Evolutionary conservation across 1,140 invertebrate species (phyloP).

Genomic region (Sarcophaga peregrina): DNA sequence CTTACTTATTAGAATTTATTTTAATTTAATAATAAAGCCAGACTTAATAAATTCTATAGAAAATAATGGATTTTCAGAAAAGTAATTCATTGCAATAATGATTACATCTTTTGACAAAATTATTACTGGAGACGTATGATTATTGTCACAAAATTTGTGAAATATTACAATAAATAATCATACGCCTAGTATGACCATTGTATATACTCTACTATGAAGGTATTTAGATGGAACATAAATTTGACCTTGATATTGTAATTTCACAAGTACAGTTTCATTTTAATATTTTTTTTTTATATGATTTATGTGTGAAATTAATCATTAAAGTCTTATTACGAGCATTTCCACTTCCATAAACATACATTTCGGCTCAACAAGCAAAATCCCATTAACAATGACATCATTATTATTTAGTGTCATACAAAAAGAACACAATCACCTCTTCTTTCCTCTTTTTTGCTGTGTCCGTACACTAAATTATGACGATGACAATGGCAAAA

Average conservation of each 20-base stretch:
- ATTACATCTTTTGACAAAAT: no score
- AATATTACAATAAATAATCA: no score
- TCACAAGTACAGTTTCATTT: not conserved
- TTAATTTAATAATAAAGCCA: no score
- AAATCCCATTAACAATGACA: not conserved
- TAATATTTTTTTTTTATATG: not conserved
- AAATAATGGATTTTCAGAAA: no score
- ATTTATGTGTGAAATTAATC: not conserved
- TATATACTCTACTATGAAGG: no score
- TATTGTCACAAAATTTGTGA: no score
- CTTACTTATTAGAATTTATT: no score
- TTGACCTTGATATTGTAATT: not conserved
- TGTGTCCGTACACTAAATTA: not conserved
- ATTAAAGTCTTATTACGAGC: not conserved
- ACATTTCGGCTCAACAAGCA: not conserved
- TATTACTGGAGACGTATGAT: no score
- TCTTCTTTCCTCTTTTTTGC: not conserved
- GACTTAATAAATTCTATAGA: no score
- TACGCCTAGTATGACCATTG: no score
- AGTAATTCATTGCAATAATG: no score
- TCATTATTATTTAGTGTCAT: conserved; percentile 1
- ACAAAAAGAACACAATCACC: not conserved
- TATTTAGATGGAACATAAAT: no score
- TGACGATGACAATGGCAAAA: not conserved
- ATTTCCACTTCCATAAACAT: not conserved